A percentile compares a stretch with the other conserved stretches of the same genome.
Evolutionary conservation across 2,113 vertebrate species (phyloP).

Genomic region (Gobiocypris rarus): DNA sequence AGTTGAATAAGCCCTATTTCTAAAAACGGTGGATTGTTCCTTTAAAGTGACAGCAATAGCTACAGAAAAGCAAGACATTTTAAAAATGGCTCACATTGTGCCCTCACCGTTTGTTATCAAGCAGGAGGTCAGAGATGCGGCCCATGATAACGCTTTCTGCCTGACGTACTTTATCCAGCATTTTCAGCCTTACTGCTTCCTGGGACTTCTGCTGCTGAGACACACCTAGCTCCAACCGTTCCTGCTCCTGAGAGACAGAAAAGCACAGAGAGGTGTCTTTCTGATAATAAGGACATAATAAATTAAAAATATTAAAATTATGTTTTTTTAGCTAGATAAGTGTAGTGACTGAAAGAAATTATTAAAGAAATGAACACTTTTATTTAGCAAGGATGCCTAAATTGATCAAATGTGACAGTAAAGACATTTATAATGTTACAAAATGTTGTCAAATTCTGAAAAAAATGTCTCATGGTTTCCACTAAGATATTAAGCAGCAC

Average conservation of each 20-base stretch:
- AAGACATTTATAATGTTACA: background rate
- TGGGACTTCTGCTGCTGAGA: slow-evolving; percentile 80
- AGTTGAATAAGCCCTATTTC: too few species aligned
- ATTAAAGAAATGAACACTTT: too few species aligned
- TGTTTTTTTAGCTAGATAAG: background rate
- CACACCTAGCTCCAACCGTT: slow-evolving; percentile 83
- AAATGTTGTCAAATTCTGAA: too few species aligned
- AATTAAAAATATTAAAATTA: background rate
- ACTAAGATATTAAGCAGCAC: background rate
- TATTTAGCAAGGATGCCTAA: background rate
- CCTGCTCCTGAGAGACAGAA: slow-evolving; percentile 79
- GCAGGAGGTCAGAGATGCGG: slow-evolving; percentile 84
- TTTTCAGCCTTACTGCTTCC: slow-evolving; percentile 81
- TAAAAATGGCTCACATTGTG: background rate
- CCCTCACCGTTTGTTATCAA: slow-evolving; percentile 84
- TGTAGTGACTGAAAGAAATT: background rate
- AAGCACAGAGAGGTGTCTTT: background rate
- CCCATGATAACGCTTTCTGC: slow-evolving; percentile 77
- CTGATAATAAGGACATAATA: background rate
- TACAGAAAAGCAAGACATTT: background rate
- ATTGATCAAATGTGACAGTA: background rate
- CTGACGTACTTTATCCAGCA: slow-evolving; percentile 82
- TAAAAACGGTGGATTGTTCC: too few species aligned
- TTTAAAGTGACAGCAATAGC: background rate
- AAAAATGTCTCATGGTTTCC: background rate